Conservation (phyloP, 2,888 invertebrate genomes). For the Teinopalpus imperialis region DNA sequence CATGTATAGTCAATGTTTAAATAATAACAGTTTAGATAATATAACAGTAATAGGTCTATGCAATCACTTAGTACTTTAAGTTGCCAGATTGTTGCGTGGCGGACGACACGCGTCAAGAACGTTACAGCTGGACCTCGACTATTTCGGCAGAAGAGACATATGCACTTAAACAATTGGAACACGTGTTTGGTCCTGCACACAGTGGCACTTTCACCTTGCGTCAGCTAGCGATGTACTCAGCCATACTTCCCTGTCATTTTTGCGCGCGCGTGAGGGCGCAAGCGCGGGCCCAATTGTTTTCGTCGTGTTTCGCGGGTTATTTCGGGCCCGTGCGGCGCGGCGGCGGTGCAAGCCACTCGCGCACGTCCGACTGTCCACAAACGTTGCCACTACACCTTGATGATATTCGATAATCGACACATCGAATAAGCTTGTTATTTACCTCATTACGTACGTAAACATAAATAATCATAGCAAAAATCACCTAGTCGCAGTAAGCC, state of each 20-base stretch:
- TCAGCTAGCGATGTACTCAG: conserved; percentile 36
- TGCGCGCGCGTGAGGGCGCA: conserved; percentile 64
- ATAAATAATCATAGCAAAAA: too few relatives aligned
- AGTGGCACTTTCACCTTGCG: conserved; percentile 38
- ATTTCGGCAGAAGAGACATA: conserved; percentile 33
- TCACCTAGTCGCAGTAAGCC: too few relatives aligned
- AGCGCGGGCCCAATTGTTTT: conserved; percentile 76
- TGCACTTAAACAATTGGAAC: conserved; percentile 33
- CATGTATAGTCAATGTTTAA: too few relatives aligned
- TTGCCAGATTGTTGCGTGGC: conserved; percentile 25
- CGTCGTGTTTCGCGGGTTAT: conserved; percentile 79
- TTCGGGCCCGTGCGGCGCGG: conserved; percentile 65
- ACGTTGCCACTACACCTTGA: conserved; percentile 52
- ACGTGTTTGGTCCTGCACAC: conserved; percentile 27
- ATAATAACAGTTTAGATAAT: too few relatives aligned
- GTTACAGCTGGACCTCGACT: conserved; percentile 32
- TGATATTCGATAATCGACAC: conserved; percentile 47
- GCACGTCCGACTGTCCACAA: conserved; percentile 60
- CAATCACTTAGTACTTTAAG: conserved; percentile 21
- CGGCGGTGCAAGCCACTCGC: conserved; percentile 65
- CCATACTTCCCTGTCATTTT: conserved; percentile 74
- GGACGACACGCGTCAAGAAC: conserved; percentile 36
- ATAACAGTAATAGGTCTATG: conserved; percentile 27
- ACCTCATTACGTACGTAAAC: too few relatives aligned
- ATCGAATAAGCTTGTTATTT: too few relatives aligned